Evolutionary conservation across 2,797 vertebrate genomes (phyloP), one percentile per base, ranked within the genome.

Genomic region (Acropternis orthonyx): DNA sequence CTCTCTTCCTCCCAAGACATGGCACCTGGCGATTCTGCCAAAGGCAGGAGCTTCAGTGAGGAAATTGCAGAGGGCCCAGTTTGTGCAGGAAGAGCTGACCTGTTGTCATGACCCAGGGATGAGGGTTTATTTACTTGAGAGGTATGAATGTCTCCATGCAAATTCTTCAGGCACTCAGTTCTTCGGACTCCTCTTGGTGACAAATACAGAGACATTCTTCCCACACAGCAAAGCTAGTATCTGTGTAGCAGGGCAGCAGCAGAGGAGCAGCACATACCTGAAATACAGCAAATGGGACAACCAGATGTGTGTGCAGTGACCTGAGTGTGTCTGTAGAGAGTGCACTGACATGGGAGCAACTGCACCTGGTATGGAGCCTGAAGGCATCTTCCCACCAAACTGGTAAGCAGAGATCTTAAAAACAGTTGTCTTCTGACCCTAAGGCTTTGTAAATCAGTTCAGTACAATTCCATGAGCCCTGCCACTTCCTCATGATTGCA

Each of bases 331-430:
- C 28, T 62, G 44, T 48, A 77, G 69, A 21, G 34, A 55, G 15
- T 0, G 0, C 24, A 46, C 36, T 71, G 83, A 4, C 48, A 54
- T 0, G 0, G 49, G 3, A 32, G 69, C 44, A 84, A 73, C 56
- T 36, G 28, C 20, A 12, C 9, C 0, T 19, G 34, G 69, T 58
- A 58, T 23, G 54, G 49, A 80, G 24, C 32, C 41, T 52, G 36
- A 46, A 4, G 15, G 32, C 32, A 26, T 26, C 2, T 28, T 80
- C 41, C 59, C 68, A 61, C 32, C 41, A 23, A 48, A 43, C 6
- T 63, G 44, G 9, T 18, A 66, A 69, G 59, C 59, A 43, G n/a
- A 77, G 21, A 37, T 59, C 41, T 28, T 65, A 14, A 24, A 49
- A 51, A 55, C 13, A n/a, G 19, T 14, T 36, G 10, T 14, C 51